Evolutionary conservation across 2,797 vertebrate genomes (phyloP).

Genomic region (Acanthurus tractus): DNA sequence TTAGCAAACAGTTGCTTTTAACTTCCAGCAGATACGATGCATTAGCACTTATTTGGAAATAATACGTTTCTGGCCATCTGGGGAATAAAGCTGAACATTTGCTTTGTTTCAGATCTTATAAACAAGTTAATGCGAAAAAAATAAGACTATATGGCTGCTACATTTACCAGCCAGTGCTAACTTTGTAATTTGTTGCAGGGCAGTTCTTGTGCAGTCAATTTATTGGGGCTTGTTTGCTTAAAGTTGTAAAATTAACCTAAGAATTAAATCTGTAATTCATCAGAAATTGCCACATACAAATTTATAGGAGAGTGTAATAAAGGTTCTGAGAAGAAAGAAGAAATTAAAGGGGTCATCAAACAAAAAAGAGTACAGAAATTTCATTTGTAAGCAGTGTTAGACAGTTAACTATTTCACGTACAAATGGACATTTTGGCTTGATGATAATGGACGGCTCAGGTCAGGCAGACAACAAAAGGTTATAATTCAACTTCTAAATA

Average conservation of each 20-base stretch:
- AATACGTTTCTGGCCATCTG: background rate
- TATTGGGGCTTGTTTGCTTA: background rate
- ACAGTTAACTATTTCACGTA: background rate
- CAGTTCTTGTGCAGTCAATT: background rate
- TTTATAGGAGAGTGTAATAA: background rate
- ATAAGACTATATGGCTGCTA: background rate
- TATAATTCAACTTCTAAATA: slow-evolving; percentile 4
- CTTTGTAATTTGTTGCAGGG: background rate
- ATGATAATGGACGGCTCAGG: slow-evolving; percentile 4
- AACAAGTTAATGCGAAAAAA: too few relatives aligned
- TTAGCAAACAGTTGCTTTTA: too few relatives aligned
- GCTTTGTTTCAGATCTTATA: background rate
- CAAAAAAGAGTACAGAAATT: background rate
- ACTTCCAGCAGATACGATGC: too few relatives aligned
- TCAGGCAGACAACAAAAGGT: background rate
- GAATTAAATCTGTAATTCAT: background rate
- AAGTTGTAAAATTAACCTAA: background rate
- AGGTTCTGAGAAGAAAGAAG: background rate
- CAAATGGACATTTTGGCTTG: background rate
- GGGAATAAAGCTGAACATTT: too few relatives aligned
- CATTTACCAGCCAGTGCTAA: background rate
- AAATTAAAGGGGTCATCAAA: too few relatives aligned
- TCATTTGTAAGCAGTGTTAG: too few relatives aligned
- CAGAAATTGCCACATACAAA: slow-evolving; percentile 4
- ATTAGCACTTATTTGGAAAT: background rate